A percentile compares a stretch with the other conserved stretches of the same genome.
Conservation (phyloP, 2,797 vertebrate species). For the Florisuga fusca region DNA sequence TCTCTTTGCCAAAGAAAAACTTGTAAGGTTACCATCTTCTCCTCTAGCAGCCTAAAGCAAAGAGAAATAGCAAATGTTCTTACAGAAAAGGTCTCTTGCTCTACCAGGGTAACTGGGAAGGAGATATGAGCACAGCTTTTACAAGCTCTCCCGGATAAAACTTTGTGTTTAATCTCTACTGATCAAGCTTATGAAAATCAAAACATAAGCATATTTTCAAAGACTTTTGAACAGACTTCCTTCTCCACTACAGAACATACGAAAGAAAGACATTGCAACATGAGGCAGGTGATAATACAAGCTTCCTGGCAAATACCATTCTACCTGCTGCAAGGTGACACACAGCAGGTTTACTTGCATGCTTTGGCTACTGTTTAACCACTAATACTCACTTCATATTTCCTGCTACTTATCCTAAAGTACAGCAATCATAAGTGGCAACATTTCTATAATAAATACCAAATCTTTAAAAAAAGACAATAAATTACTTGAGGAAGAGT, state of each 20-base stretch:
- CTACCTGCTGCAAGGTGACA: not conserved
- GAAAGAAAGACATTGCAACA: not conserved
- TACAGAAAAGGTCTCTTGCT: not conserved
- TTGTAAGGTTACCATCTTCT: not conserved
- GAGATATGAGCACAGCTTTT: not conserved
- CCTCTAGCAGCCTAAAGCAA: not conserved
- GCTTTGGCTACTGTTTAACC: not conserved
- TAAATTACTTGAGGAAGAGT: not conserved
- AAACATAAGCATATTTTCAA: not conserved
- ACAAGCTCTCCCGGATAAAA: not conserved
- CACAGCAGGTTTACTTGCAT: not conserved
- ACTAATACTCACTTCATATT: not conserved
- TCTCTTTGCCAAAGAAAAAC: not conserved
- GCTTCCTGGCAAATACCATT: not conserved
- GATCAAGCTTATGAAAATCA: constrained; percentile 33
- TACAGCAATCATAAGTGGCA: not conserved
- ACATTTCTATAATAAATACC: not conserved
- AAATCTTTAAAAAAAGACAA: not conserved
- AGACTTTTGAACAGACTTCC: constrained; percentile 2
- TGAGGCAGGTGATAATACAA: not conserved
- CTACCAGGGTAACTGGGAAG: not conserved
- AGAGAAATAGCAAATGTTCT: not conserved
- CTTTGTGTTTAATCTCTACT: constrained; percentile 15
- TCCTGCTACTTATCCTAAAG: not conserved
- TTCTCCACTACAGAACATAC: not conserved